Base-by-base conservation (phyloP, 2,113 vertebrate species). In the Lepisosteus osseus region DNA sequence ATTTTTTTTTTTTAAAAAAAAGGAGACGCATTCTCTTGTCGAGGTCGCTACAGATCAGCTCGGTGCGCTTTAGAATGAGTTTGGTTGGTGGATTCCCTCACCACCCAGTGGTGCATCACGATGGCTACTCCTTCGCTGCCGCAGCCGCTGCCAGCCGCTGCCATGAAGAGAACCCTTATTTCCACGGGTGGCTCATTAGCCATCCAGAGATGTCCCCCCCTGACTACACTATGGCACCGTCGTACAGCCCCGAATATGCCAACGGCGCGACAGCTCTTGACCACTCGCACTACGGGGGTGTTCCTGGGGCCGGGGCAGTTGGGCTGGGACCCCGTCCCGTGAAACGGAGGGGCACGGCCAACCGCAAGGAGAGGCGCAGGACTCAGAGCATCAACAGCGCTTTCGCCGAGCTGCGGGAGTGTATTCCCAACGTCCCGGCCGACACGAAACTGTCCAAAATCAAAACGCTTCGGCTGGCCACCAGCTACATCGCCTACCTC, bases 371-470 rank as follows among this genome's bases (percentile, higher is more conserved):
- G 86, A 79, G 97, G 90, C 95, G 97, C 84, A 93, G 97, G 93
- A 99, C 97, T 87, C 95, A 98, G 86, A 99, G 97, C 89, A 99
- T 99, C 87, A 99, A 99, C 90, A 98, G 96, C 86, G 97, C 97
- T 81, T 99, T 98, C 81, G 95, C 97, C 15, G 97, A 99, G 78
- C 92, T 98, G 78, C 83, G 97, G 70, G 97, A 98, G 80, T 98
- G 96, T 79, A 99, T 98, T 81, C 97, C 97, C 69, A 99, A 98
- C 79, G 97, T 99, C 54, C 97, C 97, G 0, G 96, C 97, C 1
- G 97, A 99, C 88, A 99, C 97, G 68, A 99, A 99, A 65, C 92
- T 99, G 75, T 98, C 97, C 85, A 99, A 99, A 84, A 99, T 99
- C 78, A 98, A 99, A 82, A 98, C 97, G 0, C 89, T 99, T 59